Base-by-base conservation (phyloP, 2,888 invertebrate genomes). In the Scrobipalpa atriplicella region DNA sequence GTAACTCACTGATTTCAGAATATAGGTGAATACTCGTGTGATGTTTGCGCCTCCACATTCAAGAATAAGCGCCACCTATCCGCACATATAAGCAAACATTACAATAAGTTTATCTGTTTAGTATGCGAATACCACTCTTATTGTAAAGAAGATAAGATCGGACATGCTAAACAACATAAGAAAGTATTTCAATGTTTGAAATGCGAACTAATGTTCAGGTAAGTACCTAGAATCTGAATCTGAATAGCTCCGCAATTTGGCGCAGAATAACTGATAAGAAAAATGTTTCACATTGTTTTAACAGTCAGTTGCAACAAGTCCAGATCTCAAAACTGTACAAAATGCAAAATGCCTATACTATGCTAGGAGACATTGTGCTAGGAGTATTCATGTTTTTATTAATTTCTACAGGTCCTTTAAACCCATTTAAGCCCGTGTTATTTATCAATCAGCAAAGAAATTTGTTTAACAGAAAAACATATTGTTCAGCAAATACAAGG, bases 131-230 rank as follows among this genome's bases (percentile, higher is more conserved):
- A 69, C 13, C 2, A 61, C 0, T 75, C 75, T 47, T 62, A 41
- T 21, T 66, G 68, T 13, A 70, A 66, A 7, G 64, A 66, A 0
- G 63, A 70, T 0, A 68, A 61, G 10, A 51, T n/a, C 6, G 64
- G 79, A 79, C 67, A 66, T 66, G 19, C 51, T 60, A 0, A 62
- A 7, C 13, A 10, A 7, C 84, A 84, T 63, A 67, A 54, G 3
- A 73, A 62, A 41, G 62, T 78, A 2, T 76, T 80, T 19, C 71
- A 80, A 41, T 84, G 84, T 39, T 1, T 81, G 5, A 78, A 77
- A 66, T 84, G 84, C 67, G 66, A 68, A 39, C 52, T 78, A 18
- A 73, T 68, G 5, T 83, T 79, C 70, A 71, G 75, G 84, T 84
- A 60, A 77, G 80, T 72, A 13, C 1, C 8, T 51, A 51, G n/a